Evolutionary conservation across 2,888 invertebrate genomes (phyloP).

Genomic region (Kuschelorhynchus macadamiae): DNA sequence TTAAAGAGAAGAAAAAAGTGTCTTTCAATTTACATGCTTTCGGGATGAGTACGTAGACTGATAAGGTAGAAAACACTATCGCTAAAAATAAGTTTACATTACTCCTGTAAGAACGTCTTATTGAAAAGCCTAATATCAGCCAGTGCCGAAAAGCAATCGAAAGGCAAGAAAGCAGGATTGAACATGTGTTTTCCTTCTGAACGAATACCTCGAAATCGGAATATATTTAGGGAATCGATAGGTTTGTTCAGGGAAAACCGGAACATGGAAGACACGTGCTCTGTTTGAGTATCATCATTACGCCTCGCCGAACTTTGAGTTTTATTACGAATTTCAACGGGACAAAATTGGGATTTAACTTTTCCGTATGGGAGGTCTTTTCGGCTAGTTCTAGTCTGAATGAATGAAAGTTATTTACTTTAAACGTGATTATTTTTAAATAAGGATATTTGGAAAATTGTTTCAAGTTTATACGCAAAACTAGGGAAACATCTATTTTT

Average conservation of each 20-base stretch:
- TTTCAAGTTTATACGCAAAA: too few relatives aligned
- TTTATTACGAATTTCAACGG: slow-evolving; percentile 23
- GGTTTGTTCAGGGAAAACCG: slow-evolving; percentile 17
- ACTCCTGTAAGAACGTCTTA: slow-evolving; percentile 17
- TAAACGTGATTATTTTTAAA: too few relatives aligned
- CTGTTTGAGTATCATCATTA: slow-evolving; percentile 28
- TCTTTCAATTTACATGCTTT: too few relatives aligned
- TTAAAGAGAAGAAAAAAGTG: too few relatives aligned
- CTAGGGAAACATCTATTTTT: too few relatives aligned
- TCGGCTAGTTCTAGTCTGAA: too few relatives aligned
- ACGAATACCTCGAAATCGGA: slow-evolving; percentile 29
- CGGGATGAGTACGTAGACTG: too few relatives aligned
- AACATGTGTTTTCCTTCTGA: slow-evolving; percentile 30
- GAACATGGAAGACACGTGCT: slow-evolving; percentile 27
- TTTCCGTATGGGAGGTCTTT: not conserved
- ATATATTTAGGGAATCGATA: slow-evolving; percentile 31
- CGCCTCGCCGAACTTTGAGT: slow-evolving; percentile 15
- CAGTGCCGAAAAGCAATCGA: slow-evolving; percentile 29
- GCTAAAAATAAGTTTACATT: slow-evolving; percentile 2
- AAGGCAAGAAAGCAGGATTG: slow-evolving; percentile 30
- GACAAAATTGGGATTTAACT: slow-evolving; percentile 12
- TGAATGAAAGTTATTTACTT: too few relatives aligned
- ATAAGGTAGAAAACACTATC: not conserved
- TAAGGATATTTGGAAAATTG: too few relatives aligned
- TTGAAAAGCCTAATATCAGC: slow-evolving; percentile 26